phyloP scores from a whole-genome alignment of 2,888 invertebrate species.

The Heliconius sara region DNA sequence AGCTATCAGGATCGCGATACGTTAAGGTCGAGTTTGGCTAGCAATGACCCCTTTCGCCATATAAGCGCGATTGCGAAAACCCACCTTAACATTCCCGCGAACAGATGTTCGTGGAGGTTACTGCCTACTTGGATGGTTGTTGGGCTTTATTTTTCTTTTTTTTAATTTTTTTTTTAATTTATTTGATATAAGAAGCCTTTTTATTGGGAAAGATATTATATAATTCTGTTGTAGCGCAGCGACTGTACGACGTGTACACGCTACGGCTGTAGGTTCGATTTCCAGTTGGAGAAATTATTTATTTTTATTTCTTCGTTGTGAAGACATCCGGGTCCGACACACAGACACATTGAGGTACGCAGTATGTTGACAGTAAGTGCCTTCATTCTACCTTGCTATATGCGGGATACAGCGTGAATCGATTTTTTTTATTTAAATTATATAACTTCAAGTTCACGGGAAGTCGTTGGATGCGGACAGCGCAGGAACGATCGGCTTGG shows the following conservation, averaged over 20 bases:
- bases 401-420: too few relatives aligned
- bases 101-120: slow-evolving; percentile 68
- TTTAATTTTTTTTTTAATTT: neutral
- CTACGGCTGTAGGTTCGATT: neutral
- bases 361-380: too few relatives aligned
- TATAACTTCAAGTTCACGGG: too few relatives aligned
- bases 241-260: neutral
- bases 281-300: neutral
- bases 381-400: too few relatives aligned
- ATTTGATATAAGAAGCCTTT: neutral
- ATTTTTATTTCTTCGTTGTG: too few relatives aligned
- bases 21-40: slow-evolving; percentile 65
- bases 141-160: slow-evolving; percentile 33
- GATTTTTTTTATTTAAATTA: too few relatives aligned
- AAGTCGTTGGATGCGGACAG: too few relatives aligned
- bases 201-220: neutral
- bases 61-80: slow-evolving; percentile 68
- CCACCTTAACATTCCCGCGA: slow-evolving; percentile 64
- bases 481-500: too few relatives aligned
- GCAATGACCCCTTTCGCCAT: slow-evolving; percentile 76
- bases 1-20: slow-evolving; percentile 34
- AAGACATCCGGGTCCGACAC: too few relatives aligned
- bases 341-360: too few relatives aligned
- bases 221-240: too few relatives aligned
- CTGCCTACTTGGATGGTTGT: slow-evolving; percentile 46